Percentiles rank a stretch among this genome's conserved stretches.
phyloP scores from a whole-genome alignment of 1,140 invertebrate species.

The Calliphora vicina region DNA sequence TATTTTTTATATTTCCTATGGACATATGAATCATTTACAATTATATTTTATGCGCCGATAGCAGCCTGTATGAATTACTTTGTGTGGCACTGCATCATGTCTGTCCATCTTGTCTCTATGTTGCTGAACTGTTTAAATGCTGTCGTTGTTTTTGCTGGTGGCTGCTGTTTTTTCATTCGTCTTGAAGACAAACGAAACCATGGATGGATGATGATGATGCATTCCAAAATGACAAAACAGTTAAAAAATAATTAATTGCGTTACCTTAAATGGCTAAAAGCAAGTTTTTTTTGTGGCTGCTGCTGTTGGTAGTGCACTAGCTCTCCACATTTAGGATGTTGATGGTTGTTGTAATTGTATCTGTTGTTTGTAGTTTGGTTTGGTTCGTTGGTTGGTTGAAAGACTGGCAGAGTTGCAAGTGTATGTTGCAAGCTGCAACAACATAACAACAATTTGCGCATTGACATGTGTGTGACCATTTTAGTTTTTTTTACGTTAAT shows the following conservation, averaged over 20 bases:
- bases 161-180: not conserved
- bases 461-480: conserved; percentile 42
- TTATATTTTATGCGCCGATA: too few species aligned
- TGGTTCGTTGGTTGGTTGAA: not conserved
- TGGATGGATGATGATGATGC: conserved; percentile 35
- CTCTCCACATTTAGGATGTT: not conserved
- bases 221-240: conserved; percentile 63
- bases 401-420: not conserved
- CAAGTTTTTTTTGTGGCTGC: conserved; percentile 45
- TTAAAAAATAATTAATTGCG: conserved; percentile 64
- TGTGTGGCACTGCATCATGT: not conserved
- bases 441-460: conserved; percentile 41
- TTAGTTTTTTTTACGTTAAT: conserved; percentile 1
- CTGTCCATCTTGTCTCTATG: not conserved
- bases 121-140: not conserved
- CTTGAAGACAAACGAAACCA: not conserved
- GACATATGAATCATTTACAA: too few species aligned
- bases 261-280: conserved; percentile 62
- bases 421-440: conserved; percentile 38
- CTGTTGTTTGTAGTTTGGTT: not conserved
- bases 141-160: not conserved
- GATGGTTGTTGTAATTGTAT: conserved; percentile 14
- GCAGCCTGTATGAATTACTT: not conserved
- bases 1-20: too few species aligned
- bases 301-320: not conserved